Percentiles rank a stretch among this genome's conserved stretches.
Conservation (phyloP, 2,797 vertebrate species). For the Chrysolophus pictus region DNA sequence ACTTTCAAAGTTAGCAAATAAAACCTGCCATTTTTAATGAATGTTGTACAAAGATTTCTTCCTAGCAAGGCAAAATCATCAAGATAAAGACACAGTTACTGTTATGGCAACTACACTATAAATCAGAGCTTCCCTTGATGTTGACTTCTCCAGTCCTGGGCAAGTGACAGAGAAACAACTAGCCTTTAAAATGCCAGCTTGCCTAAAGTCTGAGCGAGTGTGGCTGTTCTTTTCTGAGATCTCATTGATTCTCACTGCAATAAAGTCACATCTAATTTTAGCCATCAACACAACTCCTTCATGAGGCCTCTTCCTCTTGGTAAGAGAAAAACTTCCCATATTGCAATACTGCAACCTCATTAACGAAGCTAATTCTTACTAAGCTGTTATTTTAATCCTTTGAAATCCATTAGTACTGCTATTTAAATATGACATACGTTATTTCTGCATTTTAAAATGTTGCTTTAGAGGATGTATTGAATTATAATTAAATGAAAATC, state of each 20-base stretch:
- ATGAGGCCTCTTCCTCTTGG: neutral
- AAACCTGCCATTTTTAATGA: slow-evolving; percentile 23
- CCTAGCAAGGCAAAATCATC: slow-evolving; percentile 33
- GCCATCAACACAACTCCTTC: neutral
- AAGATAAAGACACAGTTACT: neutral
- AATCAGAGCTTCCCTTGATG: slow-evolving; percentile 29
- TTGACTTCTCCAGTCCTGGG: slow-evolving; percentile 30
- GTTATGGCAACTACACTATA: neutral
- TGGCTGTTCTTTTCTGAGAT: neutral
- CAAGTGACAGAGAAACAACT: slow-evolving; percentile 33
- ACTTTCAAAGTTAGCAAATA: neutral
- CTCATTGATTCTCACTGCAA: neutral
- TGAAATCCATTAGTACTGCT: neutral
- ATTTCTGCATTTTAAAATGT: neutral
- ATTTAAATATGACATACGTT: neutral
- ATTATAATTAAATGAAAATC: neutral
- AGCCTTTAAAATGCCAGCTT: neutral
- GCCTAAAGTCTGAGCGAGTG: neutral
- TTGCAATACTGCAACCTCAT: neutral
- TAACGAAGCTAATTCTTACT: neutral
- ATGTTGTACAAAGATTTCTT: neutral
- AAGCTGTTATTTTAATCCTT: neutral
- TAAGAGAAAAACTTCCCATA: neutral
- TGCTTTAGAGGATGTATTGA: neutral
- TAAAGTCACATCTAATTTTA: neutral